phyloP scores from a whole-genome alignment of 2,797 vertebrate genomes.

The Alcedo atthis region DNA sequence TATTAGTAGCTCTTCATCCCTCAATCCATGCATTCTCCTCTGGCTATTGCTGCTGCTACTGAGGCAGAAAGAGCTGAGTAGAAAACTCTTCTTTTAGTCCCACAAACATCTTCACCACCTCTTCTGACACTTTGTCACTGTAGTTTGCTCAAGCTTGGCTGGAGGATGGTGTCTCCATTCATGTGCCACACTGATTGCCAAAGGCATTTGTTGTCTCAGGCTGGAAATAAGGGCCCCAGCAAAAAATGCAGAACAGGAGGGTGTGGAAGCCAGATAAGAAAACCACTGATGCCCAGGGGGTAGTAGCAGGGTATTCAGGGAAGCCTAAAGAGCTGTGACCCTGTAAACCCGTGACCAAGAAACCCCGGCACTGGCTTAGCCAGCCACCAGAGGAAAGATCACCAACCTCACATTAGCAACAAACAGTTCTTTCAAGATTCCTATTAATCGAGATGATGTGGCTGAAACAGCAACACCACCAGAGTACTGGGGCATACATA shows the following conservation, averaged over 20 bases:
- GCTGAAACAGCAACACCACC: not conserved
- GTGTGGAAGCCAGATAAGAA: not conserved
- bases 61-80: not conserved
- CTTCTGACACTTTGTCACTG: not conserved
- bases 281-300: not conserved
- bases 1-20: not conserved
- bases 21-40: not conserved
- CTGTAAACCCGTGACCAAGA: not conserved
- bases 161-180: not conserved
- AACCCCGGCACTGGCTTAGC: not conserved
- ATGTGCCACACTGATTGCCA: accelerated
- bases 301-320: not conserved
- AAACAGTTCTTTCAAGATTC: not conserved
- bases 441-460: not conserved
- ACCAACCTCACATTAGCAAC: not conserved
- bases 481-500: not conserved
- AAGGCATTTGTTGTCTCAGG: not conserved
- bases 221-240: not conserved
- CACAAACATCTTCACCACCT: not conserved
- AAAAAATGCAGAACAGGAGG: not conserved
- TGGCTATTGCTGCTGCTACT: not conserved
- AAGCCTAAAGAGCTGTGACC: not conserved
- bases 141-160: not conserved
- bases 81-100: not conserved
- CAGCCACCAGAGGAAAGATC: not conserved